These are phyloP conservation scores for Sinohyriopsis cumingii DNA, from an alignment of 2,888 invertebrate genomes.

Conservation along the genomic window DNA sequence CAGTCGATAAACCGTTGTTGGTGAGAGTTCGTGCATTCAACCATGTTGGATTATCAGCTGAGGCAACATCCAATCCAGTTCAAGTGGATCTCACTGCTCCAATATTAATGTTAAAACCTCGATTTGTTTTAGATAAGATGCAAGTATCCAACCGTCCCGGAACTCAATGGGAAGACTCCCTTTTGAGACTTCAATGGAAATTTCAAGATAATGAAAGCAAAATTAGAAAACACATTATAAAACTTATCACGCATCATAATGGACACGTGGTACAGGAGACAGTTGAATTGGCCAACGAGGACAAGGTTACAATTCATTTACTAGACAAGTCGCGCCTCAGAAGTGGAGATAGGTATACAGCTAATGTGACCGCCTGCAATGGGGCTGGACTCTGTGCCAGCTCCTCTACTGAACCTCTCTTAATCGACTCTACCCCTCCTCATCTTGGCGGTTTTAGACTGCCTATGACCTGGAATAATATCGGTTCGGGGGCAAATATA, in stretches of 20 bases:
- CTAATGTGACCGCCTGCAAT: constrained; percentile 37
- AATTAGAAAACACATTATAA: constrained; percentile 21
- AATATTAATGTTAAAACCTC: no score
- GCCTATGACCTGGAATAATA: constrained; percentile 27
- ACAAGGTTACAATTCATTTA: constrained; percentile 19
- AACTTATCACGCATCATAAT: constrained; percentile 31
- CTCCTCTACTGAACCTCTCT: constrained; percentile 17
- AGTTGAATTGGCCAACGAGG: constrained; percentile 20
- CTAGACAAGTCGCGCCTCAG: constrained; percentile 20
- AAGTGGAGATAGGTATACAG: constrained; percentile 34
- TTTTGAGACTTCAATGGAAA: constrained; percentile 23
- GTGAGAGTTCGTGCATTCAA: constrained; percentile 7
- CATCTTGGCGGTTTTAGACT: constrained; percentile 40
- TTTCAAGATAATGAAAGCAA: constrained; percentile 35
- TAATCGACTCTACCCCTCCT: constrained; percentile 49
- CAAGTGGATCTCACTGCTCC: no score
- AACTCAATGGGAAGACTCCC: constrained; percentile 30
- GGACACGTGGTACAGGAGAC: constrained; percentile 32
- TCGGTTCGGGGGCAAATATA: constrained; percentile 1
- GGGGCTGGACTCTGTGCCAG: constrained; percentile 37
- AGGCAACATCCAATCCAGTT: no score
- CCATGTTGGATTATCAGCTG: constrained; percentile 4
- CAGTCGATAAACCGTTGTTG: constrained; percentile 4
- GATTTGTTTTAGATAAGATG: no score
- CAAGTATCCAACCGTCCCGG: no score